A percentile compares a stretch with the other conserved stretches of the same genome.
Evolutionary conservation across 2,888 invertebrate genomes (phyloP).

Genomic region (Sinhomidia bicolor): DNA sequence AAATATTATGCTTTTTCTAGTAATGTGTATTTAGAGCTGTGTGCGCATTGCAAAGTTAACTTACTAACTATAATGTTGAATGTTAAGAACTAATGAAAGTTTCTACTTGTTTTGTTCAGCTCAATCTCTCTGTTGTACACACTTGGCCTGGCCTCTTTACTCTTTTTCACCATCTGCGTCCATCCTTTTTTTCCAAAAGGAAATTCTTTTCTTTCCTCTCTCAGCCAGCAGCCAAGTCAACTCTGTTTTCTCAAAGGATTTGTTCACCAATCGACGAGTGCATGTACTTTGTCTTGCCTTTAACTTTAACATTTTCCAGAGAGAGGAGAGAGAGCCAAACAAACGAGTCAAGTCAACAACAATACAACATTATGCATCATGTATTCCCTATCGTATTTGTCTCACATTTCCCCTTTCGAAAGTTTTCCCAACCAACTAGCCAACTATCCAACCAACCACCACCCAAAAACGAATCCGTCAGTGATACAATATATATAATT

Average conservation of each 20-base stretch:
- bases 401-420: not conserved
- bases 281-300: not conserved
- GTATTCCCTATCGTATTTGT: not conserved
- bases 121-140: no score
- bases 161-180: conserved; percentile 31
- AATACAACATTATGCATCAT: not conserved
- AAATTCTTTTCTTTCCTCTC: not conserved
- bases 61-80: not conserved
- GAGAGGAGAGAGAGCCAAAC: not conserved
- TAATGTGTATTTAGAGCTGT: not conserved
- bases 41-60: not conserved
- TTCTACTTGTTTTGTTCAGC: not conserved
- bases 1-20: no score
- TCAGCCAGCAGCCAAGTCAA: no score
- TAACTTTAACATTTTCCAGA: conserved; percentile 8
- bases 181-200: not conserved
- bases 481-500: no score
- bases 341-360: not conserved
- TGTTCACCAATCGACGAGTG: not conserved
- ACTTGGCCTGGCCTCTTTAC: not conserved
- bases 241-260: not conserved
- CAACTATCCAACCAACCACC: no score
- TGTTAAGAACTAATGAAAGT: not conserved
- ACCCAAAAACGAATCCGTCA: no score
- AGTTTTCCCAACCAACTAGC: not conserved